Evolutionary conservation across 2,113 vertebrate species (phyloP), one percentile per base, ranked within the genome.

Genomic region (Antennarius striatus): DNA sequence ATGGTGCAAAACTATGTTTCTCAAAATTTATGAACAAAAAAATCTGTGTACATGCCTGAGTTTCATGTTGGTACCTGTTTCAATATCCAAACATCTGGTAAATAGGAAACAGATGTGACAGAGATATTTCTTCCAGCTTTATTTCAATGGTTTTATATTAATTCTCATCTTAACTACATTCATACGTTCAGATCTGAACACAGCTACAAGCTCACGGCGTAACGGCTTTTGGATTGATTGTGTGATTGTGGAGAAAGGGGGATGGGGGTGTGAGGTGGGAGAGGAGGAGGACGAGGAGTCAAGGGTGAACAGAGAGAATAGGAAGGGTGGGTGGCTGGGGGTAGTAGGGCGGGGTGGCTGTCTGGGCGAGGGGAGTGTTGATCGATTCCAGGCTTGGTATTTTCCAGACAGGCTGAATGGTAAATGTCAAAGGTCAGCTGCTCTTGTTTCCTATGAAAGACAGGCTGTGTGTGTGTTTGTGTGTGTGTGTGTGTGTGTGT

Each of bases 351-450:
- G 45, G 68, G 52, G 36, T 66, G 56, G 66, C 73, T 75, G 86
- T 92, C 85, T 92, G 90, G 81, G 65, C 56, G 48, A 67, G 68
- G 59, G 67, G 64, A 77, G 62, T 79, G 86, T 85, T 92, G 91
- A 91, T 91, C 85, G 88, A 91, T 90, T 88, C 91, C 91, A 92
- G 91, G 88, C 90, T 86, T 75, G 63, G 85, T 88, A 81, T 90
- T 90, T 84, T 90, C 88, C 91, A 93, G 91, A 93, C 90, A 90
- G 89, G 67, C 85, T 89, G 88, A 93, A 91, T 91, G 88, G 88
- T 85, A 88, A 89, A 91, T 89, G 90, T 90, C 89, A 91, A 86
- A 91, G 90, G 91, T 91, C 69, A 81, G 85, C 84, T 56, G 79
- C 86, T 88, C 86, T 90, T 89, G 87, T 91, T 93, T 91, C 87